A percentile compares a stretch with the other conserved stretches of the same genome.
phyloP scores from a whole-genome alignment of 2,888 invertebrate species.

The Xestoiulus laeticollis region DNA sequence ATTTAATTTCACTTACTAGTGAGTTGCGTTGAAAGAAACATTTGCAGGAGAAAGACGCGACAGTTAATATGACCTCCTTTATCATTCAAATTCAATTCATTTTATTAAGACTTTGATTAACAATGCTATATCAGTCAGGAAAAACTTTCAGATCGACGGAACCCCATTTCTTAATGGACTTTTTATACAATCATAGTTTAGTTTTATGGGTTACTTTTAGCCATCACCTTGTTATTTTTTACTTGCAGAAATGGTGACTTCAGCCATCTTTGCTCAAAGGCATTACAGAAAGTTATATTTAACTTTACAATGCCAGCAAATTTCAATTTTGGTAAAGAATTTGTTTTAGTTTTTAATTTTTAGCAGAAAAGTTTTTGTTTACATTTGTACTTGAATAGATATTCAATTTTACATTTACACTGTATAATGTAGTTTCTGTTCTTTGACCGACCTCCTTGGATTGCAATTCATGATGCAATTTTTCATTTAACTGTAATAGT shows the following conservation, averaged over 20 bases:
- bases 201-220: neutral
- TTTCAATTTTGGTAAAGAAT: too few relatives aligned
- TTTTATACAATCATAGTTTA: neutral
- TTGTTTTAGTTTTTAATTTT: too few relatives aligned
- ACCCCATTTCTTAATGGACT: neutral
- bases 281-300: neutral
- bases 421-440: too few relatives aligned
- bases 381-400: too few relatives aligned
- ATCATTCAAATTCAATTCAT: neutral
- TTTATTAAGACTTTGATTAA: neutral
- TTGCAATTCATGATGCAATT: neutral
- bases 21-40: neutral
- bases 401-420: too few relatives aligned
- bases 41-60: conserved; percentile 27
- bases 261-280: neutral
- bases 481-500: neutral
- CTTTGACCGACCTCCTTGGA: neutral
- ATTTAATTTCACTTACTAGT: conserved; percentile 28
- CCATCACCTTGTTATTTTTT: neutral
- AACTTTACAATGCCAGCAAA: too few relatives aligned
- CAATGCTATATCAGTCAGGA: neutral
- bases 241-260: neutral
- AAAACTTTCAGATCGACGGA: neutral
- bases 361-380: too few relatives aligned
- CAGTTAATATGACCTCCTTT: conserved; percentile 39